Evolutionary conservation across 2,113 vertebrate species (phyloP), one percentile per base, ranked within the genome.

Genomic region (Onychorhynchus coronatus): DNA sequence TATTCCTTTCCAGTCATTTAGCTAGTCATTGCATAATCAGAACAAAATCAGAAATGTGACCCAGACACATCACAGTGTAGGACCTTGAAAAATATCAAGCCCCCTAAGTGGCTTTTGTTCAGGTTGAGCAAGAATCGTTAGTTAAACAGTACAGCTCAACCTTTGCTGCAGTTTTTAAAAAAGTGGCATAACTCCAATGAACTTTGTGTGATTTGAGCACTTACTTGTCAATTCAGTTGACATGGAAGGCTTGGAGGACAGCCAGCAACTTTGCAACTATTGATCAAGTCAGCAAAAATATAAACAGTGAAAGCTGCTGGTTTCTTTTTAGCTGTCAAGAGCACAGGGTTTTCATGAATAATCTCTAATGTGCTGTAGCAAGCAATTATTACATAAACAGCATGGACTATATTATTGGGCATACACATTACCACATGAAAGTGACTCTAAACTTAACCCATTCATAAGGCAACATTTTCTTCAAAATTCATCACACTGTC

Each of bases 221-320:
- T 37, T 68, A 87, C 44, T 88, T 77, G 49, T 94, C 82, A 74
- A 9, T 47, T 62, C 73, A 86, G 88, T 49, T 97, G 91, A 85
- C 56, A 46, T 16, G 12, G 78, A 31, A 78, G 81, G 61, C 46
- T 75, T 95, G 86, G 85, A 91, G 33, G 12, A 74, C 4, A 90
- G 76, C 82, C 70, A 94, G 67, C 35, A 89, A 74, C 76, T 91
- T 59, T 30, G 20, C 65, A 86, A 46, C 76, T 89, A 87, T 59
- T 65, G 92, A 97, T 97, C 84, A 94, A 95, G 37, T 41, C 79
- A 89, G 74, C 58, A 12, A 73, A 91, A 89, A 79, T 3, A 12
- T 59, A 76, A 74, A 91, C 30, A 77, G 41, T 28, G 52, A 86
- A 96, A 87, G 39, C 63, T 84, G 46, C 44, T 74, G 39, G 8